Conservation (phyloP, 1,140 invertebrate genomes). For the Catajapyx aquilonaris region DNA sequence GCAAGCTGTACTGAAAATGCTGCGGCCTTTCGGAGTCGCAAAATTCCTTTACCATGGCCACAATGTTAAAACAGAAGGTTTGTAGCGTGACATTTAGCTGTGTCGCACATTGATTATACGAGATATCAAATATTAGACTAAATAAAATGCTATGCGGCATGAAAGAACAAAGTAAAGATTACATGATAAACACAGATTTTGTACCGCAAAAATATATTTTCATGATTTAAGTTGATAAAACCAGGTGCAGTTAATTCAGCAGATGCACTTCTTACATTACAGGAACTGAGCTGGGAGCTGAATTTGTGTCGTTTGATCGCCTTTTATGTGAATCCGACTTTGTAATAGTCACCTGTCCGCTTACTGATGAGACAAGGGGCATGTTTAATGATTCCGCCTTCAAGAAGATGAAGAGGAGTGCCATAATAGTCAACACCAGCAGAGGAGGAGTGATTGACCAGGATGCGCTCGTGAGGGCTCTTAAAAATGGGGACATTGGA, state of each 20-base stretch:
- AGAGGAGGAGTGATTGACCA: slow-evolving; percentile 43
- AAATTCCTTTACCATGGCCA: slow-evolving; percentile 44
- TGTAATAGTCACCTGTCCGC: slow-evolving; percentile 19
- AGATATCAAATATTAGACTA: too few relatives aligned
- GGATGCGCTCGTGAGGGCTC: slow-evolving; percentile 44
- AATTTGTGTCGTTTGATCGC: slow-evolving; percentile 23
- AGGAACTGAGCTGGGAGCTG: slow-evolving; percentile 18
- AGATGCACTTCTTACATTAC: background rate
- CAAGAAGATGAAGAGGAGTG: slow-evolving; percentile 23
- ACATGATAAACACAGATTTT: too few relatives aligned
- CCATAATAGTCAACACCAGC: slow-evolving; percentile 25
- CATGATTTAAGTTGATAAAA: too few relatives aligned
- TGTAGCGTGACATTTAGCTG: too few relatives aligned
- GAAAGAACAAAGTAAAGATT: too few relatives aligned
- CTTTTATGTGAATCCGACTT: slow-evolving; percentile 23
- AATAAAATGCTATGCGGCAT: too few relatives aligned
- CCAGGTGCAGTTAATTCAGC: too few relatives aligned
- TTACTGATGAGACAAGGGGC: background rate
- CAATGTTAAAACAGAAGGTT: slow-evolving; percentile 12
- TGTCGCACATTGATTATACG: too few relatives aligned
- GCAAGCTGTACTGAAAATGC: slow-evolving; percentile 38
- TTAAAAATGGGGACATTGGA: slow-evolving; percentile 45
- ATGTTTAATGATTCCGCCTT: slow-evolving; percentile 16
- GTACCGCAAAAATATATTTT: too few relatives aligned
- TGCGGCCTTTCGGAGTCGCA: slow-evolving; percentile 42